A percentile compares a stretch with the other conserved stretches of the same genome.
Conservation (phyloP, 1,140 invertebrate genomes). For the Lutraria rhynchaena region DNA sequence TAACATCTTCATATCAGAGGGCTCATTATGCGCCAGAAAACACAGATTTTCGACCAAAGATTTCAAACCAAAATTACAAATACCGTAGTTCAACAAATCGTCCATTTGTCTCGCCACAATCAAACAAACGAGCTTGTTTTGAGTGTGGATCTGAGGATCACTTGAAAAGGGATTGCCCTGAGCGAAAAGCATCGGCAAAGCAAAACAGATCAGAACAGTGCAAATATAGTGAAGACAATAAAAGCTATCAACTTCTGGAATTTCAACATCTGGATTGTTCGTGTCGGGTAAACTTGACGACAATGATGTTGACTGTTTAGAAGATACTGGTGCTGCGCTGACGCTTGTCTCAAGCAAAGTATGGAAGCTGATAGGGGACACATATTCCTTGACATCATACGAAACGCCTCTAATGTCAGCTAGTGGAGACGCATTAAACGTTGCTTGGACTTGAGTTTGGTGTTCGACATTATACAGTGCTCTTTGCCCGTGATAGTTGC, state of each 20-base stretch:
- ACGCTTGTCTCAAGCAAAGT: neutral
- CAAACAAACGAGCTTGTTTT: too few relatives aligned
- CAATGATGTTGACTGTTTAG: neutral
- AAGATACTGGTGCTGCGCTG: constrained; percentile 30
- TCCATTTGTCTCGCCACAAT: neutral
- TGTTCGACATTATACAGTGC: neutral
- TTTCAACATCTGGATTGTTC: constrained; percentile 4
- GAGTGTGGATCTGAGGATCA: too few relatives aligned
- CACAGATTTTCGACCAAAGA: neutral
- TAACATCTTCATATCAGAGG: neutral
- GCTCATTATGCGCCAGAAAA: neutral
- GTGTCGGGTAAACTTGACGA: neutral
- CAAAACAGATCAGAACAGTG: too few relatives aligned
- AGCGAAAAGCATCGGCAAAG: too few relatives aligned
- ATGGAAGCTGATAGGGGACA: constrained; percentile 14
- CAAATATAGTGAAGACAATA: too few relatives aligned
- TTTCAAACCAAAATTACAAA: too few relatives aligned
- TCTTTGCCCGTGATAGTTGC: neutral
- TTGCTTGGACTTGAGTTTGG: neutral
- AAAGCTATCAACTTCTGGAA: too few relatives aligned
- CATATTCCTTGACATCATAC: neutral
- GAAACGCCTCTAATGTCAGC: constrained; percentile 11
- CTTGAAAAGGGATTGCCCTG: too few relatives aligned
- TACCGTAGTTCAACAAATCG: too few relatives aligned
- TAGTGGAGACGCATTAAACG: neutral